Conservation (phyloP, 2,113 vertebrate genomes). For the Trogon melanurus region DNA sequence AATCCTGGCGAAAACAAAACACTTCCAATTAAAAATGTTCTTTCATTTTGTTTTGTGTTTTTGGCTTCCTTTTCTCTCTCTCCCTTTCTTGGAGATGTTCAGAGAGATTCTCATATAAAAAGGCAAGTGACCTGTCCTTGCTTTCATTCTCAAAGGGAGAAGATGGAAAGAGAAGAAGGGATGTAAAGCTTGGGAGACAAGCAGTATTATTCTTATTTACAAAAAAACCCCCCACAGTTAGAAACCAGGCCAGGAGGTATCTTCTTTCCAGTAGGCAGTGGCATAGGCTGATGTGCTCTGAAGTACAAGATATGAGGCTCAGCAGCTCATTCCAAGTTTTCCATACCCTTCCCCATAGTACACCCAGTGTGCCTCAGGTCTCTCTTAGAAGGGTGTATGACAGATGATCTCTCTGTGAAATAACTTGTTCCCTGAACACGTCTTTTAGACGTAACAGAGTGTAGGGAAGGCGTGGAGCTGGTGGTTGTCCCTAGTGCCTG, state of each 20-base stretch:
- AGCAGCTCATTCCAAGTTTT: not conserved
- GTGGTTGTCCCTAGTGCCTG: not conserved
- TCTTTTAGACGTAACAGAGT: not conserved
- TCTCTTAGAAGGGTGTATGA: not conserved
- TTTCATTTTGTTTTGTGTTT: conserved; percentile 62
- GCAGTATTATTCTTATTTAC: not conserved
- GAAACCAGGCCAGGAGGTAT: not conserved
- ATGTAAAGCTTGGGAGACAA: not conserved
- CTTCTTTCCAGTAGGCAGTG: conserved; percentile 7
- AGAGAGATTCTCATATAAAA: conserved; percentile 67
- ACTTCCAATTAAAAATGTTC: conserved; percentile 72
- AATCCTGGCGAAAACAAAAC: conserved; percentile 76
- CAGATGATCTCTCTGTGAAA: accelerated
- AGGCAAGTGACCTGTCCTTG: conserved; percentile 79
- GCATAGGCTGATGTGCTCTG: not conserved
- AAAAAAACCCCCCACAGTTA: not conserved
- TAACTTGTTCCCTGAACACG: not conserved
- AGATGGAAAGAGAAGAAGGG: conserved; percentile 22
- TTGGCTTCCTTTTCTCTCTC: conserved; percentile 51
- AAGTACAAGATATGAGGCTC: not conserved
- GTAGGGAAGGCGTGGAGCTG: not conserved
- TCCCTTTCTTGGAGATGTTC: conserved; percentile 42
- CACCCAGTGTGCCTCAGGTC: not conserved
- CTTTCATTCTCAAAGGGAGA: conserved; percentile 59
- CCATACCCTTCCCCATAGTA: not conserved